Percentiles rank a stretch among this genome's conserved stretches.
These are phyloP conservation scores for Berghia stephanieae DNA, from an alignment of 1,140 invertebrate species.

Conservation along the genomic window DNA sequence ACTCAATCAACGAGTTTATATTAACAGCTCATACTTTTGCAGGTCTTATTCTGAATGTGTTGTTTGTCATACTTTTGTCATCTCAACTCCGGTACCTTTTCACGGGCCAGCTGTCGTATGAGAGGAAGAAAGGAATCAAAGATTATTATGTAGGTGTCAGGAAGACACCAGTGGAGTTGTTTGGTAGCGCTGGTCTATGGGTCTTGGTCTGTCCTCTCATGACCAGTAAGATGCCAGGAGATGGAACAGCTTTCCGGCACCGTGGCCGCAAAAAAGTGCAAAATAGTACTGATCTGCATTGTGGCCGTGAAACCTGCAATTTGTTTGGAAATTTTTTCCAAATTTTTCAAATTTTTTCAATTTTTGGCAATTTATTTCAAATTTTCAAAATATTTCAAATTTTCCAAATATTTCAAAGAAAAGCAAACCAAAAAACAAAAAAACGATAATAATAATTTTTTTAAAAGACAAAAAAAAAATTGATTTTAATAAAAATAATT, in stretches of 20 bases:
- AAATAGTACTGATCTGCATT: too few relatives aligned
- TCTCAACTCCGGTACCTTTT: constrained; percentile 45
- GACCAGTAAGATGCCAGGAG: constrained; percentile 33
- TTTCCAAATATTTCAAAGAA: too few relatives aligned
- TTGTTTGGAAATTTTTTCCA: too few relatives aligned
- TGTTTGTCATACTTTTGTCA: constrained; percentile 47
- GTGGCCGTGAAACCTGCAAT: too few relatives aligned
- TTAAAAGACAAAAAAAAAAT: too few relatives aligned
- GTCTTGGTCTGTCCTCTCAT: constrained; percentile 38
- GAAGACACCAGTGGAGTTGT: constrained; percentile 33
- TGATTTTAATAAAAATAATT: too few relatives aligned
- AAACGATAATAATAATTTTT: too few relatives aligned
- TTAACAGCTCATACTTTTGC: constrained; percentile 44
- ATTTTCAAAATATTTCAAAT: too few relatives aligned
- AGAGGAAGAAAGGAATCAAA: constrained; percentile 46
- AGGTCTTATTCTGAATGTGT: constrained; percentile 42
- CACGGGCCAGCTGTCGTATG: constrained; percentile 51
- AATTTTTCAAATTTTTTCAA: too few relatives aligned
- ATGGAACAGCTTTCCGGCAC: constrained; percentile 26
- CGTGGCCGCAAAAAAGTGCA: not conserved
- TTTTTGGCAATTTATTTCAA: too few relatives aligned
- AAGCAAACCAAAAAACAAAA: too few relatives aligned
- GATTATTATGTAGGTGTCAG: constrained; percentile 30
- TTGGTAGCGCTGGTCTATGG: constrained; percentile 33
- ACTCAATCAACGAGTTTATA: constrained; percentile 44